These are phyloP conservation scores for Parapristionchus giblindavisi DNA, from an alignment of 2,888 invertebrate genomes.

Conservation along the genomic window DNA sequence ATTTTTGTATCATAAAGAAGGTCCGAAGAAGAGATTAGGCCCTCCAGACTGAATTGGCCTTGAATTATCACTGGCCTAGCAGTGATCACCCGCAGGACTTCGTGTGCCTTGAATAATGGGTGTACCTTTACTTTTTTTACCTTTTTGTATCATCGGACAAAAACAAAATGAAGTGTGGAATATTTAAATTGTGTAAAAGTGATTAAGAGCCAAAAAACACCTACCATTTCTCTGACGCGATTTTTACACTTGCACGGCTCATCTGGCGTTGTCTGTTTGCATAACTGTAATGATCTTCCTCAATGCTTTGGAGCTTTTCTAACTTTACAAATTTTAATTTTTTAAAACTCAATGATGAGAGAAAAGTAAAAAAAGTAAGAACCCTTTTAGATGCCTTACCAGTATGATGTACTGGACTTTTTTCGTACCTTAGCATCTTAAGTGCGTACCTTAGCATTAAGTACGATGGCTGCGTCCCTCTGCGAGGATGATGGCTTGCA, in stretches of 20 bases:
- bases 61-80: too few species aligned
- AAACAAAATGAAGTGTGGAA: not conserved
- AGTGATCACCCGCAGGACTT: too few species aligned
- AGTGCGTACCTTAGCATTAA: not conserved
- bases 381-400: not conserved
- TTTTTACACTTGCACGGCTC: constrained; percentile 32
- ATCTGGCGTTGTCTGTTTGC: not conserved
- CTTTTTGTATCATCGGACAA: too few species aligned
- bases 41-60: too few species aligned
- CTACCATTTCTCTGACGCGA: constrained; percentile 12
- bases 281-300: not conserved
- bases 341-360: too few species aligned
- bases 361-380: not conserved
- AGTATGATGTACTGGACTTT: constrained; percentile 18
- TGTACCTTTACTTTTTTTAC: too few species aligned
- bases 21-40: too few species aligned
- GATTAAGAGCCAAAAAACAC: not conserved
- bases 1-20: not conserved
- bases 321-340: too few species aligned
- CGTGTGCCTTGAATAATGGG: too few species aligned
- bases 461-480: constrained; percentile 10
- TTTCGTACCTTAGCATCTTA: too few species aligned
- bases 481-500: not conserved
- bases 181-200: not conserved
- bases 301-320: too few species aligned